Evolutionary conservation across 2,888 invertebrate genomes (phyloP).

Genomic region (Byasa hedistus): DNA sequence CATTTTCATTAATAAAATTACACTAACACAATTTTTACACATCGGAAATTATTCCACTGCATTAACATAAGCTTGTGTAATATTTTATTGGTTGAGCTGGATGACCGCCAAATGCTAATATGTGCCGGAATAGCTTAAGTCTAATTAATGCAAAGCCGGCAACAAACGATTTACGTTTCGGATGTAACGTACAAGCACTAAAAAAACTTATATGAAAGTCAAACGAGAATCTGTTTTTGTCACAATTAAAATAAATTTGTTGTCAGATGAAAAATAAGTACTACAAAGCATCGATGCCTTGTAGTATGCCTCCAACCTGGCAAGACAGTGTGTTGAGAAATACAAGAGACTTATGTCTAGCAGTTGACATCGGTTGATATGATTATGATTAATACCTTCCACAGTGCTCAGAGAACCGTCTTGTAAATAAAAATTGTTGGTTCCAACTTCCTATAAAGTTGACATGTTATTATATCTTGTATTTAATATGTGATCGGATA

Average conservation of each 20-base stretch:
- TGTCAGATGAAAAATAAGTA: not conserved
- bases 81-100: constrained; percentile 18
- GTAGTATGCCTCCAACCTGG: no score
- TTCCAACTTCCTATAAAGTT: no score
- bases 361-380: no score
- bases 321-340: no score
- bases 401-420: no score
- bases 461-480: no score
- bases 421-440: no score
- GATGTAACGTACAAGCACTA: not conserved
- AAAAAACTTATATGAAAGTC: not conserved
- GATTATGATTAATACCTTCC: no score
- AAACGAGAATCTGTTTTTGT: not conserved
- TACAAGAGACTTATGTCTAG: no score
- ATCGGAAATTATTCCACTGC: not conserved
- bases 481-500: no score
- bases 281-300: no score
- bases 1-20: not conserved
- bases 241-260: not conserved
- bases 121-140: constrained; percentile 7
- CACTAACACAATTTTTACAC: not conserved
- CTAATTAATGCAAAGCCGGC: constrained; percentile 11
- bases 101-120: constrained; percentile 21
- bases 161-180: constrained; percentile 2
- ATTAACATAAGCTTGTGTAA: constrained; percentile 16